Percentiles rank a stretch among this genome's conserved stretches.
These are phyloP conservation scores for Automeris io DNA, from an alignment of 2,888 invertebrate species.

Conservation along the genomic window DNA sequence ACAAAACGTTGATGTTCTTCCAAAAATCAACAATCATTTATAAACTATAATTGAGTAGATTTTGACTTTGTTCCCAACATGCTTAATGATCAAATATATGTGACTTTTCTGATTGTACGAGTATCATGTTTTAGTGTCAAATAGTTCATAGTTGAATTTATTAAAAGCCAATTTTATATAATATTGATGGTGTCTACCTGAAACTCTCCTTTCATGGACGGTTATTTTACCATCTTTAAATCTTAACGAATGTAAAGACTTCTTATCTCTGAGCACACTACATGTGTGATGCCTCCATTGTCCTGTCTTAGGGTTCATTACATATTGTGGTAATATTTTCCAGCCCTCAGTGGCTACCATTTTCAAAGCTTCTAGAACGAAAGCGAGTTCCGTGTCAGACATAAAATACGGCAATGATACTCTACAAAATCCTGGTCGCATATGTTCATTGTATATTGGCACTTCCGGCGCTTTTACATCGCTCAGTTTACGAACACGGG, in stretches of 20 bases:
- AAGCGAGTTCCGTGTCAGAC: constrained; percentile 86
- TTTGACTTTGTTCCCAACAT: too few species aligned
- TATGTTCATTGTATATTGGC: constrained; percentile 79
- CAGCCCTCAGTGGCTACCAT: constrained; percentile 93
- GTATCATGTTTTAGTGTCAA: too few species aligned
- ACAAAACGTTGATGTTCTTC: too few species aligned
- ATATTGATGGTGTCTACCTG: too few species aligned
- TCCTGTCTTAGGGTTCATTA: constrained; percentile 90
- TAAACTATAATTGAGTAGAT: too few species aligned
- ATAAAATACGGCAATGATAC: constrained; percentile 92
- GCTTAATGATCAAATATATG: too few species aligned
- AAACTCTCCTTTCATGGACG: constrained; percentile 82
- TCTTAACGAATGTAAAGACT: constrained; percentile 87
- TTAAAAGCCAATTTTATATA: too few species aligned
- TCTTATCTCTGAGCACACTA: constrained; percentile 86
- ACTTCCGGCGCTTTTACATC: constrained; percentile 60
- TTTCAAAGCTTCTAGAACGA: constrained; percentile 88
- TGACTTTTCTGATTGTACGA: too few species aligned
- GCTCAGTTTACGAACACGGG: constrained; percentile 58
- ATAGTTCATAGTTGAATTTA: too few species aligned
- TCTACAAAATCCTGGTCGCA: constrained; percentile 91
- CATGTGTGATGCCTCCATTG: constrained; percentile 93
- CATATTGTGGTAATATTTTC: constrained; percentile 92
- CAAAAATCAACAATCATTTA: too few species aligned
- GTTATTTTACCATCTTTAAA: constrained; percentile 87